Evolutionary conservation across 2,888 invertebrate species (phyloP).

Genomic region (Acronicta leporina): DNA sequence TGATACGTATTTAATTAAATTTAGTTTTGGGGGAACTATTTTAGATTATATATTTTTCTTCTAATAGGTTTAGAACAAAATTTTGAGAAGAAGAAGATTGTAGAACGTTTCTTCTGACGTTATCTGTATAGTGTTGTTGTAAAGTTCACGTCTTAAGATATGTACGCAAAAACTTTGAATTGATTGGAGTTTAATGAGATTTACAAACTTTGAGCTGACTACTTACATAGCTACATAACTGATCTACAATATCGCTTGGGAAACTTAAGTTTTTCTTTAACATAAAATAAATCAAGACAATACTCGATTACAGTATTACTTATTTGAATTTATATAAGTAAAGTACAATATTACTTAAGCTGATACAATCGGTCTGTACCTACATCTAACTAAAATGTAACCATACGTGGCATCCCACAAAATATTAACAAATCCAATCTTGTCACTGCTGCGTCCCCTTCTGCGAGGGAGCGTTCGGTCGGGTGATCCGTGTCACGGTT

Average conservation of each 20-base stretch:
- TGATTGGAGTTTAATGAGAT: constrained; percentile 44
- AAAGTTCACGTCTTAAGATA: constrained; percentile 23
- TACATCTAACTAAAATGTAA: constrained; percentile 13
- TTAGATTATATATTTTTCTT: too few species aligned
- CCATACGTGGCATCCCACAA: constrained; percentile 17
- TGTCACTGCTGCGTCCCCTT: constrained; percentile 17
- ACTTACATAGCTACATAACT: background rate
- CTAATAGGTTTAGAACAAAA: too few species aligned
- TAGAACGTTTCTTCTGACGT: constrained; percentile 6
- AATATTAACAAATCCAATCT: constrained; percentile 38
- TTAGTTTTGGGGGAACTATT: too few species aligned
- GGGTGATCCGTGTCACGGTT: constrained; percentile 23
- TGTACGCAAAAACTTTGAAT: constrained; percentile 29
- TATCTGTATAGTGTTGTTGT: background rate
- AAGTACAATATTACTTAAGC: constrained; percentile 9
- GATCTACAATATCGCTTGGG: background rate
- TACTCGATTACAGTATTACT: too few species aligned
- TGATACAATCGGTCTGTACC: background rate
- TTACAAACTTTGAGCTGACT: constrained; percentile 10
- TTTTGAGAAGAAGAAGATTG: too few species aligned
- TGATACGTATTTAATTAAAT: too few species aligned
- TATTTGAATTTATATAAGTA: too few species aligned
- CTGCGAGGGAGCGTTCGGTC: constrained; percentile 16
- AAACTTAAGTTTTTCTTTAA: background rate
- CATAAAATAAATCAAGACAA: too few species aligned